phyloP scores from a whole-genome alignment of 2,113 vertebrate species.

The Loxodonta africana region DNA sequence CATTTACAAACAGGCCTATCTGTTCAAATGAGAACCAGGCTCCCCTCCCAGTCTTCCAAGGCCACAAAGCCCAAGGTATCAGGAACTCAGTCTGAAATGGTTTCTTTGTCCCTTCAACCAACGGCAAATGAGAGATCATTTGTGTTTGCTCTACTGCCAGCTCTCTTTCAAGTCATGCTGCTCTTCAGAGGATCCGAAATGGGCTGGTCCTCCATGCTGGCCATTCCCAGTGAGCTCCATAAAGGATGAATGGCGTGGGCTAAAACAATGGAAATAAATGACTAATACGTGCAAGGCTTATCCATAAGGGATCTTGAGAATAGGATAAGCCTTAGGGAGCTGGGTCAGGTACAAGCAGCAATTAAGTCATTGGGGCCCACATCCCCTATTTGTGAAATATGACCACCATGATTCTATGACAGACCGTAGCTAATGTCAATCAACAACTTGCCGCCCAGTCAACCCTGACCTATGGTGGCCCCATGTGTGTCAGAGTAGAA shows the following conservation, averaged over 20 bases:
- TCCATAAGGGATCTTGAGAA: fast-evolving
- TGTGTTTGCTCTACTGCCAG: fast-evolving
- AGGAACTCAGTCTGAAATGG: neutral
- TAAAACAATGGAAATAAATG: neutral
- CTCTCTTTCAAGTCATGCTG: neutral
- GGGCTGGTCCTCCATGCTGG: fast-evolving
- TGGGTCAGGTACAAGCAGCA: fast-evolving
- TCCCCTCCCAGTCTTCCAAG: neutral
- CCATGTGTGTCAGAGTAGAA: neutral
- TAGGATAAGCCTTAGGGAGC: neutral
- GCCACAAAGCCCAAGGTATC: neutral
- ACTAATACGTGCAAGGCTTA: neutral
- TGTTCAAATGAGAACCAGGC: neutral
- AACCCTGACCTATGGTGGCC: neutral
- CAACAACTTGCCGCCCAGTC: neutral
- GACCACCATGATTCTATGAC: fast-evolving
- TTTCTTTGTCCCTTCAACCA: neutral
- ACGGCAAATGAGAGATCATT: neutral
- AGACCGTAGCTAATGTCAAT: fast-evolving
- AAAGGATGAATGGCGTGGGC: fast-evolving
- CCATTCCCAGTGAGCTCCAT: fast-evolving
- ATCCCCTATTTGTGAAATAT: too few relatives aligned
- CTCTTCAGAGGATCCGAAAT: neutral
- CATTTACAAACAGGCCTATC: constrained; percentile 30
- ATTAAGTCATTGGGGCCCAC: fast-evolving